phyloP scores from a whole-genome alignment of 2,888 invertebrate species.

The Hirtodrosophila confusa region DNA sequence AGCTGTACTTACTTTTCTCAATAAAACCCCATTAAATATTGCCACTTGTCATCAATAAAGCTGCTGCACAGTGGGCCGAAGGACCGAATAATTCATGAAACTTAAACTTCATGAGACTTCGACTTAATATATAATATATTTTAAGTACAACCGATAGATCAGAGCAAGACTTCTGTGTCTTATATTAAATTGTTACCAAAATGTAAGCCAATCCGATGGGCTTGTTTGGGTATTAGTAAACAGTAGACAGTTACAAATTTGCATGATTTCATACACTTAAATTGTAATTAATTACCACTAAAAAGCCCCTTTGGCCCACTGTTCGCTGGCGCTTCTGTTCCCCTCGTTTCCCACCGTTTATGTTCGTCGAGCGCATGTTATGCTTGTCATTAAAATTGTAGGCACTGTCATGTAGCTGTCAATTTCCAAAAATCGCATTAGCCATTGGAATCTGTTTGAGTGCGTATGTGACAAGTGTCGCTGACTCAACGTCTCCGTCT shows the following conservation, averaged over 20 bases:
- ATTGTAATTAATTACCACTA: too few relatives aligned
- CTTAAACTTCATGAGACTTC: too few relatives aligned
- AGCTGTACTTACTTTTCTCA: constrained; percentile 35
- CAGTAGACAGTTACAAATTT: too few relatives aligned
- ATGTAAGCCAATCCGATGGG: too few relatives aligned
- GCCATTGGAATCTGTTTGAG: constrained; percentile 43
- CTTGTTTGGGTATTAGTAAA: too few relatives aligned
- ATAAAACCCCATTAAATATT: constrained; percentile 58
- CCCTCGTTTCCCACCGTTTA: background rate
- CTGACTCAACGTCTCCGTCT: constrained; percentile 15
- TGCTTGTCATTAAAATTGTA: constrained; percentile 75
- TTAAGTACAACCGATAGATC: too few relatives aligned
- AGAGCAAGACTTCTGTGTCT: too few relatives aligned
- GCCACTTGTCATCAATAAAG: constrained; percentile 62
- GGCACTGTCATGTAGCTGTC: constrained; percentile 79
- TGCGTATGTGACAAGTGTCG: constrained; percentile 23
- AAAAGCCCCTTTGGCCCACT: too few relatives aligned
- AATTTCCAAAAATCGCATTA: constrained; percentile 75
- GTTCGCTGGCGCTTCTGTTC: background rate
- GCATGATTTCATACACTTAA: too few relatives aligned
- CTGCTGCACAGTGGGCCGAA: background rate
- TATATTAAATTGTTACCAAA: too few relatives aligned
- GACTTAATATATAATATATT: too few relatives aligned
- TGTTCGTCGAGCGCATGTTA: constrained; percentile 45
- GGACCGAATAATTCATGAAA: too few relatives aligned